Evolutionary conservation across 2,797 vertebrate genomes (phyloP), one percentile per base, ranked within the genome.

Genomic region (Alosa sapidissima): DNA sequence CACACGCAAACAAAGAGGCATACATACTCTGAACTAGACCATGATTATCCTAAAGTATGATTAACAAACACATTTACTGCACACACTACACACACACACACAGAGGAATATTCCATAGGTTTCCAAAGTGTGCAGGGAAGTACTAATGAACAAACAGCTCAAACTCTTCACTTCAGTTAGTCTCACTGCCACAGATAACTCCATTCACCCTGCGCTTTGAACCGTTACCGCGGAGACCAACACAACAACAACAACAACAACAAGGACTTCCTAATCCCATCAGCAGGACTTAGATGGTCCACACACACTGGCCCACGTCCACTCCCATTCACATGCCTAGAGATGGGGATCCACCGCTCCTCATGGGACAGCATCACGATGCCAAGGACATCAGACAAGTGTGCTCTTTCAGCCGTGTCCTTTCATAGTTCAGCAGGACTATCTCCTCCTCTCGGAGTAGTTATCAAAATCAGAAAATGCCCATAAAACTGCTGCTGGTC

Each of bases 221-320:
- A 78, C 16, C 3, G 41, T 78, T 78, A 78, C 72, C 5, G 1
- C 33, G 33, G 52, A 24, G 49, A 33, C 68, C 16, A 78, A 28
- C 21, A n/a, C 28, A 28, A 78, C 19, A 78, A 78, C 36, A 78
- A 75, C 68, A 78, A 78, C 72, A 78, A n/a, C 72, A 78, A 14
- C 19, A 19, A 16, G 36, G 19, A 78, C 72, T 78, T 47, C 14
- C 36, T 45, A 45, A 78, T 47, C 5, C 47, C 41, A 78, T 78
- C 7, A 78, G 16, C 1, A 19, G 3, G 9, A 9, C 4, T 14
- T 4, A 36, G 28, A 72, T 19, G 4, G 21, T 62, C 28, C 60
- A 10, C n/a, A 9, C 55, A 41, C 13, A 58, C 41, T 41, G 41
- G 41, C 2, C 41, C 68, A 45, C 41, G 33, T 41, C 62, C 36